phyloP scores from a whole-genome alignment of 2,113 vertebrate genomes.

The Menidia beryllina region DNA sequence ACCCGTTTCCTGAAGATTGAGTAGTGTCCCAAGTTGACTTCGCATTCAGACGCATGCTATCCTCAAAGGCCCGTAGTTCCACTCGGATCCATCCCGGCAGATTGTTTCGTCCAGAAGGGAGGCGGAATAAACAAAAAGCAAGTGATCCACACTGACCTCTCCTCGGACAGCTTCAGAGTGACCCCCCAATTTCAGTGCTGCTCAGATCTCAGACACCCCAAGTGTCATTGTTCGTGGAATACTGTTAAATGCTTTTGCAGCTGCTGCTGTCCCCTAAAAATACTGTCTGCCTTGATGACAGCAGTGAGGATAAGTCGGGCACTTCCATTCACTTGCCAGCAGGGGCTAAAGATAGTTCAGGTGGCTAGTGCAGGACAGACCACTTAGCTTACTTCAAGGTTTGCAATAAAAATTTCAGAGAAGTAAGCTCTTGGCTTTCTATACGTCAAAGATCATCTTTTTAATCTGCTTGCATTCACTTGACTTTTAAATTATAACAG shows the following conservation, averaged over 20 bases:
- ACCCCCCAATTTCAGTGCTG: conserved; percentile 68
- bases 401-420: conserved; percentile 77
- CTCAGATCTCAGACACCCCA: conserved; percentile 78
- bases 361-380: conserved; percentile 66
- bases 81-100: conserved; percentile 55
- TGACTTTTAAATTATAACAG: not conserved
- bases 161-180: conserved; percentile 42
- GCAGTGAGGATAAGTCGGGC: conserved; percentile 84
- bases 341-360: conserved; percentile 82
- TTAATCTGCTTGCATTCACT: not conserved
- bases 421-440: conserved; percentile 22
- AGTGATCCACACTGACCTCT: conserved; percentile 26
- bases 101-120: conserved; percentile 7
- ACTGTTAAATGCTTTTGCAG: conserved; percentile 88
- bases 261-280: conserved; percentile 87
- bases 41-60: conserved; percentile 48
- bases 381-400: conserved; percentile 76
- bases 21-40: conserved; percentile 57
- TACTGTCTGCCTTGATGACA: conserved; percentile 85
- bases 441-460: conserved; percentile 21
- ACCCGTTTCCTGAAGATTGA: conserved; percentile 58
- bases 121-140: conserved; percentile 7
- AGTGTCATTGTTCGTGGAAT: conserved; percentile 86
- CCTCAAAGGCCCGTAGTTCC: conserved; percentile 34
- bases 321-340: conserved; percentile 85